A percentile compares a stretch with the other conserved stretches of the same genome.
Conservation (phyloP, 2,797 vertebrate species). For the Lacerta bilineata region DNA sequence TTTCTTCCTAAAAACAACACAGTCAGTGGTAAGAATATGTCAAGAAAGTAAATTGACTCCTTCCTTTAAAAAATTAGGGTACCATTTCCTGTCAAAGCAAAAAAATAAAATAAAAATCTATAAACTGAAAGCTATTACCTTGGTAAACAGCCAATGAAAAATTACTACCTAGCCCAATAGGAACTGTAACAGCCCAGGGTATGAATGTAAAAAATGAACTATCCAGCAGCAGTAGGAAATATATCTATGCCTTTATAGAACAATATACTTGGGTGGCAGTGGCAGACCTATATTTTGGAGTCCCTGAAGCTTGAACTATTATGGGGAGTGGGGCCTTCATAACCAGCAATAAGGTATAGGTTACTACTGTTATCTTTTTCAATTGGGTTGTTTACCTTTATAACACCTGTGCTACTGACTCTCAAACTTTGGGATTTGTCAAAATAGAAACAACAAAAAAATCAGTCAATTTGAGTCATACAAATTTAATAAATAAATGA, state of each 20-base stretch:
- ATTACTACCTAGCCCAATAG: slow-evolving; percentile 40
- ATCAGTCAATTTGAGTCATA: no score
- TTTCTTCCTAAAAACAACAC: slow-evolving; percentile 42
- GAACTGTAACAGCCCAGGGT: neutral
- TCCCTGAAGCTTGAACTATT: no score
- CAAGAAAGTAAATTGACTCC: slow-evolving; percentile 56
- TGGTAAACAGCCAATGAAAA: slow-evolving; percentile 51
- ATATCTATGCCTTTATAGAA: slow-evolving; percentile 14
- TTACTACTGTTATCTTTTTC: no score
- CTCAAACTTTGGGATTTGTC: no score
- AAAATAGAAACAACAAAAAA: no score
- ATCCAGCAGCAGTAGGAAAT: no score
- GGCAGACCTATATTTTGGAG: no score
- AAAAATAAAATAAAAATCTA: slow-evolving; percentile 41
- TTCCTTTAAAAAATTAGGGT: slow-evolving; percentile 52
- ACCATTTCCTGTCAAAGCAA: slow-evolving; percentile 39
- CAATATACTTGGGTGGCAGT: neutral
- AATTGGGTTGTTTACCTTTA: no score
- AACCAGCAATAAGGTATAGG: no score
- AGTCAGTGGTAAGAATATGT: slow-evolving; percentile 32
- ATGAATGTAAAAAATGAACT: slow-evolving; percentile 21
- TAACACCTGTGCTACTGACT: no score
- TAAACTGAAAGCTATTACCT: slow-evolving; percentile 38
- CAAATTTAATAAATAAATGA: no score
- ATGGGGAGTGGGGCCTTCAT: no score